Conservation (phyloP, 2,797 vertebrate species). For the Poeciliopsis infans region DNA sequence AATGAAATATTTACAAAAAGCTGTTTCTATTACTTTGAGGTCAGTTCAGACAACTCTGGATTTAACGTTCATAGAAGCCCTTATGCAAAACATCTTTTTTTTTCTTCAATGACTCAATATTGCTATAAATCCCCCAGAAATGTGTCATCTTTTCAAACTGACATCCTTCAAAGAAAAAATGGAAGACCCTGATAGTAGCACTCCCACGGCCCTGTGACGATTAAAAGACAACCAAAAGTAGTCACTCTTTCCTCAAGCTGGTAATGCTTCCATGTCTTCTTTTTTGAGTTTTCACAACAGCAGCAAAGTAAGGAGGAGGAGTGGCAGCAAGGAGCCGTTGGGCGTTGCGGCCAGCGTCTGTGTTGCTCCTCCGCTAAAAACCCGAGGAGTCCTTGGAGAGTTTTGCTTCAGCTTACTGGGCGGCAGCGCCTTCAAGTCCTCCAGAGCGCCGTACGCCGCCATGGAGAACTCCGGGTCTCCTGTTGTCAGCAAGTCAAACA, state of each 20-base stretch:
- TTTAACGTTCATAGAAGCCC: slow-evolving; percentile 26
- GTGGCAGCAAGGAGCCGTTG: slow-evolving; percentile 55
- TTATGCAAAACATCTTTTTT: slow-evolving; percentile 25
- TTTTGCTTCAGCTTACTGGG: slow-evolving; percentile 84
- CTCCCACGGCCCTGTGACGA: slow-evolving; percentile 36
- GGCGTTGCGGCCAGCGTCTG: slow-evolving; percentile 27
- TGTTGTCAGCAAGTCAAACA: slow-evolving; percentile 87
- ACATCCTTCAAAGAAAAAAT: slow-evolving; percentile 69
- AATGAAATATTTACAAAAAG: slow-evolving; percentile 66
- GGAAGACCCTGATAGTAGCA: slow-evolving; percentile 31
- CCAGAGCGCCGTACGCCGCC: slow-evolving; percentile 84
- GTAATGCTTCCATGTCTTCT: slow-evolving; percentile 63
- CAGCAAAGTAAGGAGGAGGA: slow-evolving; percentile 74
- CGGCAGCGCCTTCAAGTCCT: slow-evolving; percentile 85
- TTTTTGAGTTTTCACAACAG: slow-evolving; percentile 64
- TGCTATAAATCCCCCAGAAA: slow-evolving; percentile 37
- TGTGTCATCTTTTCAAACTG: slow-evolving; percentile 27
- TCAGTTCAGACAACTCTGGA: slow-evolving; percentile 21
- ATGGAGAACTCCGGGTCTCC: slow-evolving; percentile 86
- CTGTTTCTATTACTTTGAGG: slow-evolving; percentile 34
- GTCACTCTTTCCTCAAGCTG: slow-evolving; percentile 77
- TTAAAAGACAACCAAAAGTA: slow-evolving; percentile 17
- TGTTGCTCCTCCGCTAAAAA: slow-evolving; percentile 51
- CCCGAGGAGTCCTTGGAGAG: slow-evolving; percentile 75
- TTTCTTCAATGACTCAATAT: slow-evolving; percentile 26